Base-by-base conservation (phyloP, 2,888 invertebrate genomes). In the Hypomecis punctinalis region DNA sequence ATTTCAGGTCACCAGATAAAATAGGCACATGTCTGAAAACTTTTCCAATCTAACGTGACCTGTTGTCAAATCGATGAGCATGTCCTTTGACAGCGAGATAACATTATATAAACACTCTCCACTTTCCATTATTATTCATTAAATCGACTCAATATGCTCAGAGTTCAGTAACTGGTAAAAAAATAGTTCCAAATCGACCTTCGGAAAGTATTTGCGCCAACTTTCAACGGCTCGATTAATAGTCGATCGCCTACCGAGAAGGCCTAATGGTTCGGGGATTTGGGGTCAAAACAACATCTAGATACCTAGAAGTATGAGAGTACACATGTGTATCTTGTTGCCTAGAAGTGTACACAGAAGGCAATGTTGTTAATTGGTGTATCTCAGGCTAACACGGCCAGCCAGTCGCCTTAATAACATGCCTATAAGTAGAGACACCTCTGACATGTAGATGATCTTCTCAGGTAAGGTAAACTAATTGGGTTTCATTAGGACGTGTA, bases 381-480 rank as follows among this genome's bases (percentile, higher is more conserved):
- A 47, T 46, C 45, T 56, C 52, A 53, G 58, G 57, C 57, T 23
- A 46, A 57, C 56, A 9, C 5, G 57, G 5, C 5, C 6, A 46
- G 52, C 36, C 46, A 57, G 45, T 52, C 11, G 11, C 51, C 62
- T 62, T 52, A 35, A 52, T 45, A 46, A 37, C 35, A 39, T 45
- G 45, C 45, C n/a, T 45, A 39, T 33, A 40, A 59, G 37, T n/a
- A 40, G 45, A 52, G 23, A 61, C 40, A 5, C 10, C 13, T 39
- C 39, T 11, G 37, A 23, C 10, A 23, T 47, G 39, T 39, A 47
- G 37, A 36, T 45, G n/a, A 48, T 42, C 11, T 37, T 37, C 33
- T 56, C n/a, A 13, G 10, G 42, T 37, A 55, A 56, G n/a, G 54
- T 35, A 48, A 47, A 48, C 53, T 60, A 51, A 56, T 60, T 60